These are phyloP conservation scores for Habroteleia sp. DNA, from an alignment of 2,888 invertebrate species.

Conservation along the genomic window DNA sequence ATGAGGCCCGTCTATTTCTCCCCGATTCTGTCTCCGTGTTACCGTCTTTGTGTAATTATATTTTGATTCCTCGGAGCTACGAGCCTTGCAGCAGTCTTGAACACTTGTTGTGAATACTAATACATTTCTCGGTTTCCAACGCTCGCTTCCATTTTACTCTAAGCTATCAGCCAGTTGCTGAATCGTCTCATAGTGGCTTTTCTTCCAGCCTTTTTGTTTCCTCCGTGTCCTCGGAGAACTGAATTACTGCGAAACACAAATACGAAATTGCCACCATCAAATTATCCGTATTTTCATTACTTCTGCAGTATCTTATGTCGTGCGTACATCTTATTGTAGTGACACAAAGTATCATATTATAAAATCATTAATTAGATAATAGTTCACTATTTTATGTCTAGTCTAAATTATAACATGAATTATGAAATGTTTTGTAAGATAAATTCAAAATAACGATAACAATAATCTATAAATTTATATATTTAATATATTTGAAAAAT, in stretches of 20 bases:
- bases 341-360: conserved; percentile 34
- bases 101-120: conserved; percentile 76
- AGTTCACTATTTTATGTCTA: conserved; percentile 10
- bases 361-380: conserved; percentile 7
- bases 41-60: conserved; percentile 70
- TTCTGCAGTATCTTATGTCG: conserved; percentile 62
- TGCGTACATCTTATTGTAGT: conserved; percentile 33
- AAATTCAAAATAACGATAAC: too few relatives aligned
- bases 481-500: too few relatives aligned
- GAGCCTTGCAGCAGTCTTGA: conserved; percentile 65
- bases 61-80: conserved; percentile 67
- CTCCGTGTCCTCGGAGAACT: conserved; percentile 62
- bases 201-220: conserved; percentile 49
- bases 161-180: conserved; percentile 58
- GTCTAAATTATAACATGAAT: too few relatives aligned
- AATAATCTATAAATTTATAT: too few relatives aligned
- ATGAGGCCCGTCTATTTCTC: conserved; percentile 79
- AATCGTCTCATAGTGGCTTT: conserved; percentile 56
- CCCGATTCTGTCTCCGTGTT: conserved; percentile 77
- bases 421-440: too few relatives aligned
- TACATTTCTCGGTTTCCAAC: conserved; percentile 63
- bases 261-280: conserved; percentile 70
- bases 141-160: conserved; percentile 54
- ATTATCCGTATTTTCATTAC: conserved; percentile 74
- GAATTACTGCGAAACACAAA: conserved; percentile 74